Conservation (phyloP, 2,888 invertebrate species). For the Torymus aiolomorphi region DNA sequence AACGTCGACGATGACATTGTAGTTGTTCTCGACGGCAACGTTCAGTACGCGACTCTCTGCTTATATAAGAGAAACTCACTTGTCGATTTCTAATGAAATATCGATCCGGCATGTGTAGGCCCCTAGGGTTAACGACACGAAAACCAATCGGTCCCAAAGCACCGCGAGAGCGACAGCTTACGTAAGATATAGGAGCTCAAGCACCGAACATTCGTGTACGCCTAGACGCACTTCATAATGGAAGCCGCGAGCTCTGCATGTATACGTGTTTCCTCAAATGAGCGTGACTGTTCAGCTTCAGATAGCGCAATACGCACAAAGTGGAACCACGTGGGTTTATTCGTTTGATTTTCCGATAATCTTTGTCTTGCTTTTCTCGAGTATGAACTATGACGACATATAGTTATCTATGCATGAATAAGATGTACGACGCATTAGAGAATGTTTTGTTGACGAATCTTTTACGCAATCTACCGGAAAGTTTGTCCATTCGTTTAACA, state of each 20-base stretch:
- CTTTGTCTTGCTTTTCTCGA: too few relatives aligned
- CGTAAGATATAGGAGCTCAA: constrained; percentile 61
- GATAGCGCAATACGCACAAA: not conserved
- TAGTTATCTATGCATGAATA: too few relatives aligned
- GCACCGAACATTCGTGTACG: not conserved
- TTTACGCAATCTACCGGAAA: too few relatives aligned
- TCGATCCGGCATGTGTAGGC: constrained; percentile 56
- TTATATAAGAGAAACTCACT: constrained; percentile 69
- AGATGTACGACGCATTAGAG: too few relatives aligned
- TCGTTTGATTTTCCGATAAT: too few relatives aligned
- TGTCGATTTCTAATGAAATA: constrained; percentile 69
- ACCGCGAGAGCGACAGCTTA: constrained; percentile 59
- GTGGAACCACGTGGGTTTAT: not conserved
- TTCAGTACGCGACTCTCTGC: constrained; percentile 22
- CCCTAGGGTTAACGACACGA: constrained; percentile 69
- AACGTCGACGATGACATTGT: too few relatives aligned
- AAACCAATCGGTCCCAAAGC: constrained; percentile 68
- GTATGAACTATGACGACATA: too few relatives aligned
- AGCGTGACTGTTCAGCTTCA: not conserved
- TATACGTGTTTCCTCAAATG: constrained; percentile 14
- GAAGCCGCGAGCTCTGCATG: constrained; percentile 12
- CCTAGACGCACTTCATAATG: constrained; percentile 44
- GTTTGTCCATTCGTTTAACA: too few relatives aligned
- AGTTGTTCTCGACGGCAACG: too few relatives aligned
- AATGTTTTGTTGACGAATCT: too few relatives aligned